Evolutionary conservation across 2,888 invertebrate genomes (phyloP), one percentile per base, ranked within the genome.

Genomic region (Trichopoda pennipes): DNA sequence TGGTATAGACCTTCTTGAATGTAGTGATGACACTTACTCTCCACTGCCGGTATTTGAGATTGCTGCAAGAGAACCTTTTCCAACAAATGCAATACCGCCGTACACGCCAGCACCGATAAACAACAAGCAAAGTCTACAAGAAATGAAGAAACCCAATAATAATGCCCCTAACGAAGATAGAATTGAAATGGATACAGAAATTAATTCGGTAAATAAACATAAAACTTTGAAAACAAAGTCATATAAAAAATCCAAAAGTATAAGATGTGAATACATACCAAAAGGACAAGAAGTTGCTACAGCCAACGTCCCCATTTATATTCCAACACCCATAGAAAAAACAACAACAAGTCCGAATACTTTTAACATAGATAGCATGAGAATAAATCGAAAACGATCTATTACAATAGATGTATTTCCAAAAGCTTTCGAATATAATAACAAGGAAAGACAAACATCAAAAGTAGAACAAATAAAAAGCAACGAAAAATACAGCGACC

Each of bases 21-120:
- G n/a, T 17, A 42, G 63, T 21, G 82, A 81, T 6, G 83, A 84
- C 6, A 61, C 76, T 17, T 84, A 84, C 68, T 79, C 72, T 1
- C 84, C 84, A 3, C 77, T 72, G 58, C 47, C 58, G 19, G 1
- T 70, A 35, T 35, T 28, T 3, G 49, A 56, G 17, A 19, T 19
- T 12, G 19, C 7, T 9, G 28, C n/a, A 17, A 35, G 1, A 49
- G 47, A 28, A 16, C 3, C 56, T 1, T 3, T 47, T 58, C 10
- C 28, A 21, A 35, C 21, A n/a, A 21, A 32, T 12, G 16, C 10
- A n/a, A 21, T 70, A 12, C 69, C 69, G 16, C 19, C 49, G 49
- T 70, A 70, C 21, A 58, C 19, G 21, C 69, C 69, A 9, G 69
- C 69, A 21, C 69, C 69, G 3, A 70, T 70, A 58, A 58, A 21